A percentile compares a stretch with the other conserved stretches of the same genome.
Evolutionary conservation across 1,140 invertebrate species (phyloP).

Genomic region (Drosophila orena): DNA sequence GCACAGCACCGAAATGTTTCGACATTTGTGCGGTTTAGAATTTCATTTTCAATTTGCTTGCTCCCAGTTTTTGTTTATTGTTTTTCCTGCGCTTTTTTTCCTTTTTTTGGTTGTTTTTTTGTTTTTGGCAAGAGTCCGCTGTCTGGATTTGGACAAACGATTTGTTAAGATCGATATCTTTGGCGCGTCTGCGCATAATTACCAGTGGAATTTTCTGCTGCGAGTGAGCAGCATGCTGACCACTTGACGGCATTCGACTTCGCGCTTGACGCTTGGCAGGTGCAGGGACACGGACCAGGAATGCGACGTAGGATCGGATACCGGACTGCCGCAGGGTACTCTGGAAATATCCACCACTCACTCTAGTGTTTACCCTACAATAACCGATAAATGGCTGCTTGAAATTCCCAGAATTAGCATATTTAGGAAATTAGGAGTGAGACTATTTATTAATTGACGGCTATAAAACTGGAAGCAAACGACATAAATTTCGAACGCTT

Average conservation of each 20-base stretch:
- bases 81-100: conserved; percentile 6
- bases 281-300: conserved; percentile 48
- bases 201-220: conserved; percentile 28
- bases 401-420: neutral
- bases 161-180: conserved; percentile 82
- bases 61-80: conserved; percentile 16
- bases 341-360: neutral
- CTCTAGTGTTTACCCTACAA: neutral
- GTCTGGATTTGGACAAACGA: conserved; percentile 72
- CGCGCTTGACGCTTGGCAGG: conserved; percentile 60
- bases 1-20: conserved; percentile 66
- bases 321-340: neutral
- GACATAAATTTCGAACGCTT: neutral
- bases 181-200: conserved; percentile 79
- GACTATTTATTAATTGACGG: neutral
- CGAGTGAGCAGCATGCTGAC: conserved; percentile 30
- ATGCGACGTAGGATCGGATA: neutral
- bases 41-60: conserved; percentile 73
- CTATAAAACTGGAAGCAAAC: neutral
- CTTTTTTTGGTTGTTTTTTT: conserved; percentile 1
- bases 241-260: conserved; percentile 54
- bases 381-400: too few relatives aligned
- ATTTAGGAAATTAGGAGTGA: neutral
- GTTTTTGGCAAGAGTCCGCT: conserved; percentile 31
- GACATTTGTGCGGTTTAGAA: conserved; percentile 80